Percentiles rank a stretch among this genome's conserved stretches.
Evolutionary conservation across 1,140 invertebrate genomes (phyloP).

Genomic region (Zeugodacus cucurbitae): DNA sequence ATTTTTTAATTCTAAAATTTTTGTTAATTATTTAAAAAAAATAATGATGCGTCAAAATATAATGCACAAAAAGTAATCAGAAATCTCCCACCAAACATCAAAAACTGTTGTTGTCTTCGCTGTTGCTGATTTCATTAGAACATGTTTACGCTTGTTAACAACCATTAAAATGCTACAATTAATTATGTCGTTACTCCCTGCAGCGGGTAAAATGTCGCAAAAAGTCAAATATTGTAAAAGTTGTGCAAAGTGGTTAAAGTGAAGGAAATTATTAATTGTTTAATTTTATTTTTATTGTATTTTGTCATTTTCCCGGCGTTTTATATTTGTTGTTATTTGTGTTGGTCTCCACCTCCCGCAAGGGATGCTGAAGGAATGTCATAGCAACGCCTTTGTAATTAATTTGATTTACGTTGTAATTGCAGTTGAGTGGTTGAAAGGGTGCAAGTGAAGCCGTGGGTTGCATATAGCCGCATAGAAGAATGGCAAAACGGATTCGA

Average conservation of each 20-base stretch:
- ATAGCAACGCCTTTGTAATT: neutral
- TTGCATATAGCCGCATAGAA: neutral
- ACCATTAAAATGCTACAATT: neutral
- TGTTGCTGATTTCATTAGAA: neutral
- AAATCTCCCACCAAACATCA: too few relatives aligned
- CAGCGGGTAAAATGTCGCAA: neutral
- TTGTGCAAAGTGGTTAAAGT: conserved; percentile 15
- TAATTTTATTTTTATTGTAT: neutral
- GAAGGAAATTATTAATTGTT: neutral
- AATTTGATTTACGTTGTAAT: conserved; percentile 11
- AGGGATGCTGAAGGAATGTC: neutral
- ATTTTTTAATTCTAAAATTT: too few relatives aligned
- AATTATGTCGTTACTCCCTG: neutral
- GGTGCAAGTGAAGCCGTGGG: neutral
- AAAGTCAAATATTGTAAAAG: neutral
- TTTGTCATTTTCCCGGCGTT: neutral
- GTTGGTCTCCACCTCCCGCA: neutral
- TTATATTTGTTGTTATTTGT: neutral
- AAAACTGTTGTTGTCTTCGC: neutral
- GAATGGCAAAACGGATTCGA: too few relatives aligned
- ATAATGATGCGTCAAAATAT: too few relatives aligned
- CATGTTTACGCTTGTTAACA: neutral
- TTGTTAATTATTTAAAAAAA: too few relatives aligned
- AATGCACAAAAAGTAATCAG: too few relatives aligned
- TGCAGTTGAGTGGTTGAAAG: neutral